phyloP scores from a whole-genome alignment of 2,797 vertebrate genomes.

The Gephyroberyx darwinii region DNA sequence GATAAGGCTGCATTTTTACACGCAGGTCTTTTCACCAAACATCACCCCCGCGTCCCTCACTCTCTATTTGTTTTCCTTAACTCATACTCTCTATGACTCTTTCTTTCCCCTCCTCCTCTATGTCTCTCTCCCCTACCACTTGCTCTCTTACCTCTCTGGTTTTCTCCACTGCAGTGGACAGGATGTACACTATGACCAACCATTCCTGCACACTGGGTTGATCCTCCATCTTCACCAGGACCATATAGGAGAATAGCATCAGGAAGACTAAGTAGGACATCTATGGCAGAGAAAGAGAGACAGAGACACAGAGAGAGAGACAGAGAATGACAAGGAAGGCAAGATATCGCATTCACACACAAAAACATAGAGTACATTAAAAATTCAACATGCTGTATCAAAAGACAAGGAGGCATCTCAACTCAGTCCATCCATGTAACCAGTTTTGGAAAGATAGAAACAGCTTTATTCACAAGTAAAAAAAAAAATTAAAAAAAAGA shows the following conservation, averaged over 20 bases:
- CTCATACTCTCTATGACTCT: neutral
- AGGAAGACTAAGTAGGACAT: constrained; percentile 93
- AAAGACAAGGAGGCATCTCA: neutral
- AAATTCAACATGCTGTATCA: neutral
- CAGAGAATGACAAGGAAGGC: neutral
- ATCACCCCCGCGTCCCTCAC: neutral
- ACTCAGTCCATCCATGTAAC: neutral
- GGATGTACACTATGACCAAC: constrained; percentile 91
- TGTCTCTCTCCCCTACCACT: neutral
- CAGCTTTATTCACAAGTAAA: neutral
- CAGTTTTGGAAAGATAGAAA: constrained; percentile 1
- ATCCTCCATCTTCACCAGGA: constrained; percentile 92
- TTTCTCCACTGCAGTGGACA: constrained; percentile 92
- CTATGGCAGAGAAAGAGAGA: constrained; percentile 71
- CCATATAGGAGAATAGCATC: constrained; percentile 91
- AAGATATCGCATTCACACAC: neutral
- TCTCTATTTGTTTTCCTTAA: neutral
- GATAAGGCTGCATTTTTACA: neutral
- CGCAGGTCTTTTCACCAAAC: neutral
- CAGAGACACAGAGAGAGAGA: neutral
- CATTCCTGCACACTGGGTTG: constrained; percentile 90
- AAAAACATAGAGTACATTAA: neutral
- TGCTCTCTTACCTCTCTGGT: constrained; percentile 88
- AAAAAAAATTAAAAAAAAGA: neutral
- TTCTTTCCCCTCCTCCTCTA: neutral